Conservation (phyloP, 2,888 invertebrate genomes). For the Athetis lepigone region DNA sequence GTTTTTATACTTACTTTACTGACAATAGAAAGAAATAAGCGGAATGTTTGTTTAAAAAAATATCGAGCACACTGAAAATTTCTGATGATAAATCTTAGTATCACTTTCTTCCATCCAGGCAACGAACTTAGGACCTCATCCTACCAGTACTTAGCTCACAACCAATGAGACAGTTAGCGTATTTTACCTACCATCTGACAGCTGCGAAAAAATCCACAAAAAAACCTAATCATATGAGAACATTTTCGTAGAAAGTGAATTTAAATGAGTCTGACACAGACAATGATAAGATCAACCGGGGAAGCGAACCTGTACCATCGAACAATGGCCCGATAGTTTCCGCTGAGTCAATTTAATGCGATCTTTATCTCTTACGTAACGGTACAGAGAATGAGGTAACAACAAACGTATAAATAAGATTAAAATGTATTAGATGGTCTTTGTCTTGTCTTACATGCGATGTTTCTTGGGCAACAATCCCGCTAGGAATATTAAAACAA, state of each 20-base stretch:
- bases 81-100: too few species aligned
- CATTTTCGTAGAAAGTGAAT: constrained; percentile 66
- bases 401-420: constrained; percentile 24
- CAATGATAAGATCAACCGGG: constrained; percentile 63
- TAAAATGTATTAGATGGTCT: constrained; percentile 4
- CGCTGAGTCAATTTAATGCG: constrained; percentile 53
- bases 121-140: too few species aligned
- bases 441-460: constrained; percentile 6
- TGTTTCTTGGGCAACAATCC: too few species aligned
- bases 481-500: too few species aligned
- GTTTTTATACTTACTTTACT: too few species aligned
- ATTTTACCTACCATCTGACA: not conserved
- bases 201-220: constrained; percentile 11
- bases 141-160: not conserved
- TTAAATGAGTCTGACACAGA: constrained; percentile 56
- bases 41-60: too few species aligned
- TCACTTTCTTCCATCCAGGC: too few species aligned
- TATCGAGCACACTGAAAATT: too few species aligned
- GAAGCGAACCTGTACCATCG: constrained; percentile 63
- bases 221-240: constrained; percentile 59
- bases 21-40: too few species aligned
- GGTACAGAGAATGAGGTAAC: constrained; percentile 20
- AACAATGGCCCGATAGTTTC: constrained; percentile 71
- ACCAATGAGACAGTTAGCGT: not conserved
- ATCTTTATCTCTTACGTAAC: constrained; percentile 61